These are phyloP conservation scores for Syritta pipiens DNA, from an alignment of 2,888 invertebrate genomes.

Conservation along the genomic window DNA sequence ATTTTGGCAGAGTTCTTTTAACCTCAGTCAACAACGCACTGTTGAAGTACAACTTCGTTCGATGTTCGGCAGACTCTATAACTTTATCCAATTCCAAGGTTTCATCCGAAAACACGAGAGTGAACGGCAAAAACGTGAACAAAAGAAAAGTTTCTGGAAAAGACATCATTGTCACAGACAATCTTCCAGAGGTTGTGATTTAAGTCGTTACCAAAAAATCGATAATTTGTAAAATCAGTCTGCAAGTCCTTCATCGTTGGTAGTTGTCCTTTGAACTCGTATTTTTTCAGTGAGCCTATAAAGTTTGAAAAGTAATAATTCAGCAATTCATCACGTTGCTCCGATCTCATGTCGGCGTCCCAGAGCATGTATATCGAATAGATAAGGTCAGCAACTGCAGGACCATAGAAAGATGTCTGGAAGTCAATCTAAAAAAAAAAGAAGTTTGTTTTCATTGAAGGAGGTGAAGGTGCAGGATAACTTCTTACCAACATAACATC, in stretches of 20 bases:
- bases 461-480: background rate
- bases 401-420: conserved; percentile 72
- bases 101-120: conserved; percentile 19
- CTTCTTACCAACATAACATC: conserved; percentile 66
- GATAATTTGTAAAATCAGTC: conserved; percentile 64
- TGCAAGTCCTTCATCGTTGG: conserved; percentile 71
- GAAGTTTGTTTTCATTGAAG: background rate
- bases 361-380: conserved; percentile 72
- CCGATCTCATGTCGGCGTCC: conserved; percentile 63
- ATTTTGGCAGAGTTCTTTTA: background rate
- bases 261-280: conserved; percentile 70
- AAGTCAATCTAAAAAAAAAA: conserved; percentile 71
- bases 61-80: background rate
- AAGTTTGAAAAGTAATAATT: conserved; percentile 72
- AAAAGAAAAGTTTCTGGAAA: conserved; percentile 14
- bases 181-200: no score
- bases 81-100: background rate
- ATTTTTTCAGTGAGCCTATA: conserved; percentile 67
- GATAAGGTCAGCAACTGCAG: conserved; percentile 71
- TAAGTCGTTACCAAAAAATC: conserved; percentile 71
- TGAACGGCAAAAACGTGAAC: background rate
- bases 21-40: background rate
- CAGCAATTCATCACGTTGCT: conserved; percentile 70
- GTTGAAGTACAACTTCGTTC: background rate
- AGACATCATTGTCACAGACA: no score